Percentiles rank a stretch among this genome's conserved stretches.
Evolutionary conservation across 2,113 vertebrate genomes (phyloP).

Genomic region (Dromaius novaehollandiae): DNA sequence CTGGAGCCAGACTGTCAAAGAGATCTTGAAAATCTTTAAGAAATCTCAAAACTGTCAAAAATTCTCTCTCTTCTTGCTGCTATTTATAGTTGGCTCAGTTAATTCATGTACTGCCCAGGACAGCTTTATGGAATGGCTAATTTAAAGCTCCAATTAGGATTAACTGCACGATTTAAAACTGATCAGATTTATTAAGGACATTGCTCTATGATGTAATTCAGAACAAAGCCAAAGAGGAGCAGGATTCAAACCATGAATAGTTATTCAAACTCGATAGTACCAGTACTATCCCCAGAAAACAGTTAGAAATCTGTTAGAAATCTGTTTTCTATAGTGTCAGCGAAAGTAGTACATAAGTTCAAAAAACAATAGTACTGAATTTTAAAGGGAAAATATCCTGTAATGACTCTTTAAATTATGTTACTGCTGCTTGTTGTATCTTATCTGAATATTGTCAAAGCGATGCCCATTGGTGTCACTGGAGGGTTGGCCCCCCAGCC

Average conservation of each 20-base stretch:
- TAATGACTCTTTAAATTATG: neutral
- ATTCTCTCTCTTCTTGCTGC: neutral
- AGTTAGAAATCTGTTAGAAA: neutral
- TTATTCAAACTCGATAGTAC: neutral
- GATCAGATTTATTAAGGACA: constrained; percentile 25
- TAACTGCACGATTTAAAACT: constrained; percentile 30
- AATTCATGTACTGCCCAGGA: neutral
- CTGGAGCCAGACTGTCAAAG: neutral
- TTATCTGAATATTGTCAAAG: neutral
- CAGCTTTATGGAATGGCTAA: constrained; percentile 10
- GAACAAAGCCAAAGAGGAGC: neutral
- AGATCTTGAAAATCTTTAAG: neutral
- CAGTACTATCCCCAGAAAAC: neutral
- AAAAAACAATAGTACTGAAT: neutral
- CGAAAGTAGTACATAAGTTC: neutral
- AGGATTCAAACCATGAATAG: neutral
- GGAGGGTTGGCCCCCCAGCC: neutral
- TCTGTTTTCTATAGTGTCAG: neutral
- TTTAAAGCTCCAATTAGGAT: neutral
- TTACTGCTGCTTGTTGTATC: neutral
- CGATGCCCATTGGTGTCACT: neutral
- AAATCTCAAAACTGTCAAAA: constrained; percentile 2
- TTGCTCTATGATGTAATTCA: neutral
- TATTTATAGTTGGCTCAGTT: constrained; percentile 59
- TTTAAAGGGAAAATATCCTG: neutral